Conservation (phyloP, 2,797 vertebrate genomes). For the Leptatherina wallacei region DNA sequence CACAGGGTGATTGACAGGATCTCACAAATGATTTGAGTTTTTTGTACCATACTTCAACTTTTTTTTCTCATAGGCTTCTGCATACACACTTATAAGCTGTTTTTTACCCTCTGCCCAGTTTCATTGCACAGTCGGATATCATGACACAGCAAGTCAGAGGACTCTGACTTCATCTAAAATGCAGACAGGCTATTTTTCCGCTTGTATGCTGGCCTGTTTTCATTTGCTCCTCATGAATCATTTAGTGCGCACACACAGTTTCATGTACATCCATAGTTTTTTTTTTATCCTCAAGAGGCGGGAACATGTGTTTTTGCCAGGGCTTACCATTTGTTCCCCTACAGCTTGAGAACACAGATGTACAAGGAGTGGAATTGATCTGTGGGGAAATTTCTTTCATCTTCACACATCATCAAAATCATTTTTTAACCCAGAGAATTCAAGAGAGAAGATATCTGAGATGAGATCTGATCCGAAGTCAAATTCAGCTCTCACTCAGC, state of each 20-base stretch:
- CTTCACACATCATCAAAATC: constrained; percentile 15
- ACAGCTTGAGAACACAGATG: constrained; percentile 45
- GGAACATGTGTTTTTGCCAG: constrained; percentile 61
- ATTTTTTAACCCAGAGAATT: constrained; percentile 14
- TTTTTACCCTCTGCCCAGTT: constrained; percentile 31
- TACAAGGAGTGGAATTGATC: constrained; percentile 45
- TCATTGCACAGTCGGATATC: constrained; percentile 57
- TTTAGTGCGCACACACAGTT: constrained; percentile 70
- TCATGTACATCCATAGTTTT: constrained; percentile 53
- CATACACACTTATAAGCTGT: not conserved
- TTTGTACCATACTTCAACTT: not conserved
- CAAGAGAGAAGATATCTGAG: constrained; percentile 17
- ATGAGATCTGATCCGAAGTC: not conserved
- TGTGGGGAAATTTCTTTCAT: constrained; percentile 29
- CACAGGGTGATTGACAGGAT: not conserved
- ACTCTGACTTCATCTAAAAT: constrained; percentile 73
- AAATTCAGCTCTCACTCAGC: not conserved
- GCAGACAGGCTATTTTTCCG: constrained; percentile 72
- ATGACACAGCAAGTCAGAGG: constrained; percentile 65
- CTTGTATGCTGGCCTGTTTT: constrained; percentile 72
- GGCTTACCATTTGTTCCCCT: constrained; percentile 57
- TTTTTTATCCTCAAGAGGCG: constrained; percentile 54
- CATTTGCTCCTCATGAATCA: constrained; percentile 78
- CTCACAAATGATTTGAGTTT: constrained; percentile 5
- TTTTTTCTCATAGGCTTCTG: not conserved